Percentiles rank a stretch among this genome's conserved stretches.
These are phyloP conservation scores for Romanogobio albipinnatus DNA, from an alignment of 2,113 vertebrate species.

Conservation along the genomic window DNA sequence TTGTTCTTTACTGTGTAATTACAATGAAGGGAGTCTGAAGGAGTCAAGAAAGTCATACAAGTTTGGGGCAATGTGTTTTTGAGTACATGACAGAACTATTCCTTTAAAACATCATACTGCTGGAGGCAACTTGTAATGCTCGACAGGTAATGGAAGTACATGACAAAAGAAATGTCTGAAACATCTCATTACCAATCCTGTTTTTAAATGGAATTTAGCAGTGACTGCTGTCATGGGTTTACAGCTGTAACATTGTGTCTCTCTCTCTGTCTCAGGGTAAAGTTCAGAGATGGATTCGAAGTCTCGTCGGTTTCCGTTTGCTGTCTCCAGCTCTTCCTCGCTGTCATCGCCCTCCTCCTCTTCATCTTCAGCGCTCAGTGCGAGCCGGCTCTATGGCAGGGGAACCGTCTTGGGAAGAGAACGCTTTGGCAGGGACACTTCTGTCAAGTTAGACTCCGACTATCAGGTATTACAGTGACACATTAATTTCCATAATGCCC, in stretches of 20 bases:
- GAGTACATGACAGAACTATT: background rate
- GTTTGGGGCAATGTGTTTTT: background rate
- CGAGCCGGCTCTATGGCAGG: slow-evolving; percentile 72
- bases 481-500: background rate
- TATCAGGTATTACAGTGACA: slow-evolving; percentile 82
- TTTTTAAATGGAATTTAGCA: background rate
- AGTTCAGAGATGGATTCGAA: slow-evolving; percentile 88
- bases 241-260: background rate
- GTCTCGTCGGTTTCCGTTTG: slow-evolving; percentile 87
- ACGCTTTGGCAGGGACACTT: slow-evolving; percentile 78
- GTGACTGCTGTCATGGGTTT: background rate
- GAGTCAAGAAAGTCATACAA: background rate
- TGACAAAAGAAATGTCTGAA: background rate
- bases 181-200: background rate
- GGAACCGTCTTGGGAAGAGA: slow-evolving; percentile 77
- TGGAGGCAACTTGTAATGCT: slow-evolving; percentile 1
- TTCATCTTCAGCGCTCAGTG: slow-evolving; percentile 67
- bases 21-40: background rate
- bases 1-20: background rate
- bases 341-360: slow-evolving; percentile 62
- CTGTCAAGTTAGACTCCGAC: slow-evolving; percentile 83
- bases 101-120: background rate
- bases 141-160: slow-evolving; percentile 2
- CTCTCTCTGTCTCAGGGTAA: slow-evolving; percentile 15
- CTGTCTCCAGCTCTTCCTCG: slow-evolving; percentile 77